A percentile compares a stretch with the other conserved stretches of the same genome.
Evolutionary conservation across 2,113 vertebrate species (phyloP).

Genomic region (Pteruthius melanotis): DNA sequence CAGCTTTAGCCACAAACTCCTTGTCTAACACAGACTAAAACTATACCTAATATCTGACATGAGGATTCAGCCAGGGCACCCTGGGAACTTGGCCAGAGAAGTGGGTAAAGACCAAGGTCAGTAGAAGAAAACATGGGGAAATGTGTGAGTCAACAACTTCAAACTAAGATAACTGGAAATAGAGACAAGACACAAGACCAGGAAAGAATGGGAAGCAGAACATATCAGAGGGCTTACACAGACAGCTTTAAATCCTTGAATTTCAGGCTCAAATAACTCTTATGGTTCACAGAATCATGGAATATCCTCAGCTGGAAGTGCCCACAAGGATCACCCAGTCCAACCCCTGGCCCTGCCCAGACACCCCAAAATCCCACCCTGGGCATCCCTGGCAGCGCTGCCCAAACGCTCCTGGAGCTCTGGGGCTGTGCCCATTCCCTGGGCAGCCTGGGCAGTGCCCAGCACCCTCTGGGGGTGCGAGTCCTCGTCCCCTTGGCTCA

Average conservation of each 20-base stretch:
- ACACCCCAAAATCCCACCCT: background rate
- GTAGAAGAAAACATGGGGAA: fast-evolving
- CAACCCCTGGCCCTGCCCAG: fast-evolving
- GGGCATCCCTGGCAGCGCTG: background rate
- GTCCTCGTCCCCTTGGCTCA: fast-evolving
- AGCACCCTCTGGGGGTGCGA: background rate
- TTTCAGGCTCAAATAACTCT: background rate
- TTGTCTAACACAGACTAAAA: background rate
- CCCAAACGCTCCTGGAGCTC: background rate
- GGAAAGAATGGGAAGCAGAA: fast-evolving
- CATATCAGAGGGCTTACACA: fast-evolving
- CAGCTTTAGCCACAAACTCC: background rate
- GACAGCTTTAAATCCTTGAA: background rate
- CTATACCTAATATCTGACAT: fast-evolving
- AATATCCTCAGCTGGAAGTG: background rate
- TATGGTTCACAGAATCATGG: background rate
- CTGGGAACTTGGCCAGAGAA: background rate
- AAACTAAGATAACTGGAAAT: background rate
- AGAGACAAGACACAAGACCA: background rate
- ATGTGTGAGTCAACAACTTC: background rate
- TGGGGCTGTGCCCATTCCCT: background rate
- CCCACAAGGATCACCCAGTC: fast-evolving
- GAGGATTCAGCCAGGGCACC: background rate
- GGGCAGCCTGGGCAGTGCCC: background rate
- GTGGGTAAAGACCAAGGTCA: background rate